Conservation (phyloP, 2,113 vertebrate species). For the Gobiocypris rarus region DNA sequence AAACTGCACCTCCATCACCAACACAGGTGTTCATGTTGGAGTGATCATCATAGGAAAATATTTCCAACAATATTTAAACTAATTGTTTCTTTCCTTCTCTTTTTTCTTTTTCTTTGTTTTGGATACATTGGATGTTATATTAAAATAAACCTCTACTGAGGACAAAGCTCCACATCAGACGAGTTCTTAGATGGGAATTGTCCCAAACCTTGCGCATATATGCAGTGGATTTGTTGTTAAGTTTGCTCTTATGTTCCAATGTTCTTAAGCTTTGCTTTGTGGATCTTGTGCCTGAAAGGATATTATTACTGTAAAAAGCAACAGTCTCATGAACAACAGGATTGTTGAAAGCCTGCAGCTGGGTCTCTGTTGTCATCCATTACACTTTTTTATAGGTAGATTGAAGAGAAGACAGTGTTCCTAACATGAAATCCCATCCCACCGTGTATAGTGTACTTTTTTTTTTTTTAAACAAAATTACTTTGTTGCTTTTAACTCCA, state of each 20-base stretch:
- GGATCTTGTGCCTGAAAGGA: background rate
- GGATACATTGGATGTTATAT: background rate
- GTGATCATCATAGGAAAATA: background rate
- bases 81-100: background rate
- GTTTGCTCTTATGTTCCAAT: too few relatives aligned
- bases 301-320: background rate
- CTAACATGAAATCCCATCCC: background rate
- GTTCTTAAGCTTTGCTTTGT: too few relatives aligned
- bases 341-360: conserved; percentile 6
- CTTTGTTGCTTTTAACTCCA: conserved; percentile 39
- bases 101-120: background rate
- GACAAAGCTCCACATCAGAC: background rate
- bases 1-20: background rate
- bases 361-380: background rate
- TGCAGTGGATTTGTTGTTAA: background rate
- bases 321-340: background rate
- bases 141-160: background rate
- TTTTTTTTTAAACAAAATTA: background rate
- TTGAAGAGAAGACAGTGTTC: background rate
- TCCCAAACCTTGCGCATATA: conserved; percentile 10
- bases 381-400: background rate
- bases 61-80: background rate
- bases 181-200: background rate
- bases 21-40: background rate
- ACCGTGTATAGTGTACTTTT: background rate